Evolutionary conservation across 92 coral and sea anemone genomes (phyloP), one percentile per base, ranked within the genome.

Genomic region (Paragorgia papillata): DNA sequence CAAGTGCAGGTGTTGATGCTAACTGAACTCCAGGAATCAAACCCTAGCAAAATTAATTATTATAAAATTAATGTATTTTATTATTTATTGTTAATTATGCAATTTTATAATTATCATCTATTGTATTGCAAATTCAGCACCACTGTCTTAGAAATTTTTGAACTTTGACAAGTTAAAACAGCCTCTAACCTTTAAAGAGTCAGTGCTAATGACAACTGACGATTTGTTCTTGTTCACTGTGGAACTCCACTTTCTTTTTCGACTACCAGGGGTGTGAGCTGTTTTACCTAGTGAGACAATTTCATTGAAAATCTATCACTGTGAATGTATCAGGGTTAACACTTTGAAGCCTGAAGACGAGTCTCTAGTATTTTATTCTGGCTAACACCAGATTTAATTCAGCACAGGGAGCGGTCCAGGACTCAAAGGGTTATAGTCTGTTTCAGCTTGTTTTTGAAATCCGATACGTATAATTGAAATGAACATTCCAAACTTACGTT

Each of bases 11-110:
- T 0, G 98, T 94, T 20, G 90, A 65, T 50, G 89, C 97, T 12
- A 94, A 89, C 78, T 94, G 98, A 2, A 94, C 98, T 46, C 89
- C 98, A 32, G 98, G 98, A 54, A 94, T 94, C 12, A 94, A 78
- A 33, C 87, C 97, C 98, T 94, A 33, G 15, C 18, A 40, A 34
- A 10, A 18, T 8, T 3, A 37, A 40, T 30, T 0, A 32, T 21
- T 30, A 1, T 12, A 3, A 4, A 3, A 18, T 3, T 4, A 19
- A 19, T 55, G 13, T 9, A 19, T 19, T 9, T 9, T 19, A 12
- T 3, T 12, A 12, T 55, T 55, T 37, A 4, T 10, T 4, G 43
- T 4, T 10, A 37, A 37, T 37, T 37, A 37, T 37, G 43, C 43
- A 37, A n/a, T n/a, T n/a, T n/a, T n/a, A n/a, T n/a, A n/a, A n/a